These are phyloP conservation scores for Helostoma temminkii DNA, from an alignment of 2,797 vertebrate species.

Conservation along the genomic window DNA sequence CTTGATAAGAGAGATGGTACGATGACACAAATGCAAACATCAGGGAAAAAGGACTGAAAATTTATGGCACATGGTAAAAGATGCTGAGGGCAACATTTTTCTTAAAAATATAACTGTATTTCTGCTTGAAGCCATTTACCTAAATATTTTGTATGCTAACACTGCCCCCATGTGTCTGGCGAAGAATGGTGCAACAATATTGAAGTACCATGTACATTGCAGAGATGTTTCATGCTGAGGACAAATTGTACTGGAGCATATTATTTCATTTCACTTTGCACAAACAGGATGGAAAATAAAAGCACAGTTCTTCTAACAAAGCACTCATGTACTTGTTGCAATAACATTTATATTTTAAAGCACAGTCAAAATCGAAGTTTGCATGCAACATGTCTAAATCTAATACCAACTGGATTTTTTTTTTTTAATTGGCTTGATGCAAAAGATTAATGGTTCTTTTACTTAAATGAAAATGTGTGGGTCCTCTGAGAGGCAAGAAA, in stretches of 20 bases:
- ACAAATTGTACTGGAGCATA: neutral
- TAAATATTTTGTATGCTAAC: neutral
- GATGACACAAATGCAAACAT: slow-evolving; percentile 41
- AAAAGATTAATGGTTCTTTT: slow-evolving; percentile 13
- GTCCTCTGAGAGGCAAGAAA: slow-evolving; percentile 10
- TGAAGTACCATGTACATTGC: rapidly evolving
- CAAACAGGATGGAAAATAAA: slow-evolving; percentile 43
- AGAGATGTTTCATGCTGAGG: neutral
- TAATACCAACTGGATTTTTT: slow-evolving; percentile 33
- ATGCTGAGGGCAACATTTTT: slow-evolving; percentile 19
- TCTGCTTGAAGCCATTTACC: neutral
- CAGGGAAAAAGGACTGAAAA: slow-evolving; percentile 38
- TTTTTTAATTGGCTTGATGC: slow-evolving; percentile 23
- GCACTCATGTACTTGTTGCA: slow-evolving; percentile 4
- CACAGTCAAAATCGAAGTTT: slow-evolving; percentile 19
- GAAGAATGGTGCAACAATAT: slow-evolving; percentile 17
- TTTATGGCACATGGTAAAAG: slow-evolving; percentile 41
- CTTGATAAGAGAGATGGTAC: neutral
- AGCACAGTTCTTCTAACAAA: slow-evolving; percentile 27
- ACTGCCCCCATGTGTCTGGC: slow-evolving; percentile 61
- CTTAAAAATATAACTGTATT: slow-evolving; percentile 15
- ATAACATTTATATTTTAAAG: slow-evolving; percentile 41
- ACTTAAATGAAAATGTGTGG: slow-evolving; percentile 22
- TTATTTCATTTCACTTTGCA: slow-evolving; percentile 60
- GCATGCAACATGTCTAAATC: slow-evolving; percentile 56